Evolutionary conservation across 1,140 invertebrate species (phyloP).

Genomic region (Habropoda laboriosa): DNA sequence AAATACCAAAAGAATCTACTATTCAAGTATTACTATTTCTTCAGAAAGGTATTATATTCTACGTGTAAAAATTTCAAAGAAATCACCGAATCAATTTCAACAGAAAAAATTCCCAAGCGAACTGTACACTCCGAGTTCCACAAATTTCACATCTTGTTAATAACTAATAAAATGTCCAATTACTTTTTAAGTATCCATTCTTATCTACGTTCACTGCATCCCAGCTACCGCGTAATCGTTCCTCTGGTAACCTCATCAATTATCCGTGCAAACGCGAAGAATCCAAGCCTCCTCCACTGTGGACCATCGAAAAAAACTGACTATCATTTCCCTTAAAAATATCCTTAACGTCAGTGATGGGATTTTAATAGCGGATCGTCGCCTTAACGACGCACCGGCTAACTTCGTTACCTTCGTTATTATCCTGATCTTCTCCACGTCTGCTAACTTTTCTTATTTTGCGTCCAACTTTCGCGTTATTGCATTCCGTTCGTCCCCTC

Average conservation of each 20-base stretch:
- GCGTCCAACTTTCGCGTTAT: conserved; percentile 23
- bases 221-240: neutral
- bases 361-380: conserved; percentile 53
- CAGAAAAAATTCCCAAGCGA: neutral
- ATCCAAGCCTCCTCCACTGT: too few species aligned
- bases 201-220: neutral
- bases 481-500: conserved; percentile 21
- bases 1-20: too few species aligned
- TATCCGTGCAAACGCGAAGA: neutral
- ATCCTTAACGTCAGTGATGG: conserved; percentile 47
- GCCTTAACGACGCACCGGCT: conserved; percentile 42
- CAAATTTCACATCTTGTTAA: neutral
- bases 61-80: too few species aligned
- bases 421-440: conserved; percentile 23
- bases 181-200: conserved; percentile 3
- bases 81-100: too few species aligned
- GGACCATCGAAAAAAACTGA: conserved; percentile 2
- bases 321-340: conserved; percentile 46
- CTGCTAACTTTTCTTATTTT: conserved; percentile 38
- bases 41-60: too few species aligned
- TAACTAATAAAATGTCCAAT: conserved; percentile 15
- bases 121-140: neutral
- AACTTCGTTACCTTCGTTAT: conserved; percentile 47
- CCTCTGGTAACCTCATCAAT: conserved; percentile 14
- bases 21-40: too few species aligned